phyloP scores from a whole-genome alignment of 2,113 vertebrate genomes.

The Osmerus mordax region DNA sequence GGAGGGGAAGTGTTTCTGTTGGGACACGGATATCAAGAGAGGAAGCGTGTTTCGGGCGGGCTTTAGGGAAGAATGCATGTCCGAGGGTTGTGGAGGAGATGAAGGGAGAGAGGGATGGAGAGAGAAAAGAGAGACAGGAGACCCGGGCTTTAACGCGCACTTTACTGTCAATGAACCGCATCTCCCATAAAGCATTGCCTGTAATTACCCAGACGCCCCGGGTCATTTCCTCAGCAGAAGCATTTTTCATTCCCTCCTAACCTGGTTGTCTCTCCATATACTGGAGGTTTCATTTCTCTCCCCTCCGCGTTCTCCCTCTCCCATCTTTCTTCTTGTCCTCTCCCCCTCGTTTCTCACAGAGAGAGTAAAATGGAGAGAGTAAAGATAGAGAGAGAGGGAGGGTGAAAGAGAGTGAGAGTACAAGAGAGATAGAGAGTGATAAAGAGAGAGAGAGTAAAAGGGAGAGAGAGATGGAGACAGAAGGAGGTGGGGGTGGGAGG shows the following conservation, averaged over 20 bases:
- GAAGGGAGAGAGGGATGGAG: neutral
- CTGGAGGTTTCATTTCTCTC: neutral
- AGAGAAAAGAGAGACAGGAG: neutral
- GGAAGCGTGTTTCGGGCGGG: neutral
- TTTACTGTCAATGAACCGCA: conserved; percentile 20
- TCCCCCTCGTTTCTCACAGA: neutral
- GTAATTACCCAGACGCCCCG: conserved; percentile 21
- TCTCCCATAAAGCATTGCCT: conserved; percentile 14
- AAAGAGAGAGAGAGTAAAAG: too few species aligned
- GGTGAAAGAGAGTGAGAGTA: neutral
- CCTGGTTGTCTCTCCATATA: conserved; percentile 11
- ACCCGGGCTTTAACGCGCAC: conserved; percentile 7
- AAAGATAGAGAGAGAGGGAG: neutral
- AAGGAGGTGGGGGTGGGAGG: neutral
- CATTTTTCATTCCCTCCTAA: neutral
- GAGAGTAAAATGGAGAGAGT: neutral
- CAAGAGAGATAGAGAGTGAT: neutral
- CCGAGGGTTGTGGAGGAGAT: too few species aligned
- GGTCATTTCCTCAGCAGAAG: conserved; percentile 18
- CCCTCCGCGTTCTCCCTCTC: neutral
- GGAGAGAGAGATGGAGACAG: neutral
- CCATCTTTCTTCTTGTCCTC: neutral
- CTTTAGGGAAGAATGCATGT: too few species aligned
- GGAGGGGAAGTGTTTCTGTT: neutral
- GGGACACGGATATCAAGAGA: neutral